These are phyloP conservation scores for Pseudoips prasinana DNA, from an alignment of 2,888 invertebrate species.

Conservation along the genomic window DNA sequence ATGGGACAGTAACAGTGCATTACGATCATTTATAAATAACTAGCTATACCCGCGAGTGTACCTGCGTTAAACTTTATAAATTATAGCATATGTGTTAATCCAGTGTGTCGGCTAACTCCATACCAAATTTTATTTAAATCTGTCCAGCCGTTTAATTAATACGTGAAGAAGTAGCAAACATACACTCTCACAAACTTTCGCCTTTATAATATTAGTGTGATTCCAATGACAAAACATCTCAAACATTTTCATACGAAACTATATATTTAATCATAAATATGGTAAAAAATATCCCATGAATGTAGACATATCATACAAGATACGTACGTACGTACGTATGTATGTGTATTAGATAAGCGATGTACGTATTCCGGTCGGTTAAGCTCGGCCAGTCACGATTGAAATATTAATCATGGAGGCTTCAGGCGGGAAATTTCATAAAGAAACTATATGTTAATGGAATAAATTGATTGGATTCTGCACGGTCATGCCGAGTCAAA, in stretches of 20 bases:
- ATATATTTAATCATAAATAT: conserved; percentile 14
- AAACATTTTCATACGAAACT: too few relatives aligned
- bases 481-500: conserved; percentile 44
- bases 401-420: conserved; percentile 65
- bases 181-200: too few relatives aligned
- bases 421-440: conserved; percentile 61
- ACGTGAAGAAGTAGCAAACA: conserved; percentile 1
- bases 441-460: conserved; percentile 67
- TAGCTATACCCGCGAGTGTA: too few relatives aligned
- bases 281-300: conserved; percentile 18
- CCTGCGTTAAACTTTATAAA: too few relatives aligned
- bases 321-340: conserved; percentile 6
- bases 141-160: conserved; percentile 10
- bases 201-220: too few relatives aligned
- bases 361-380: conserved; percentile 41
- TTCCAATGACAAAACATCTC: conserved; percentile 6
- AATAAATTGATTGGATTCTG: conserved; percentile 54
- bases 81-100: too few relatives aligned
- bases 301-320: conserved; percentile 2
- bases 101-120: too few relatives aligned
- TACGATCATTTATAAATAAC: too few relatives aligned
- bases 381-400: conserved; percentile 59
- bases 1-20: too few relatives aligned
- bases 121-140: too few relatives aligned
- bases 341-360: conserved; percentile 41